These are phyloP conservation scores for Epicampocera succincta DNA, from an alignment of 2,888 invertebrate species.

Conservation along the genomic window DNA sequence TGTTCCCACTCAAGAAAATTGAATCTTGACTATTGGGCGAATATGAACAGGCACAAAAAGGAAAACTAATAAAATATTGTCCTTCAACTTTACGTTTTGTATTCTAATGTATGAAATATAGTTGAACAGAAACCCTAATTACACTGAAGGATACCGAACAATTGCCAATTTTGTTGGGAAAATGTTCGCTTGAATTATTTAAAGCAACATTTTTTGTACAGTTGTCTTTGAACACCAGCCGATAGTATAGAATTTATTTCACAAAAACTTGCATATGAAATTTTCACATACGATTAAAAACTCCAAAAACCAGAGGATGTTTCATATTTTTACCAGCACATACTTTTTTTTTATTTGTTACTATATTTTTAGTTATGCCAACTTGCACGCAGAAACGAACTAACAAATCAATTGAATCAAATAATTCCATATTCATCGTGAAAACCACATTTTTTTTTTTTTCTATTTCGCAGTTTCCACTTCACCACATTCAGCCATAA, in stretches of 20 bases:
- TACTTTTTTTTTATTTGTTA: constrained; percentile 8
- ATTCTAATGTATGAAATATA: no score
- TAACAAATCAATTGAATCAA: constrained; percentile 63
- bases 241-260: background rate
- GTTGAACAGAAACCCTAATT: no score
- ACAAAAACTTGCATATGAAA: background rate
- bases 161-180: no score
- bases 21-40: no score
- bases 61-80: no score
- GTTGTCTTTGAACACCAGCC: no score
- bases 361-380: constrained; percentile 32
- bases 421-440: constrained; percentile 51
- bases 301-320: constrained; percentile 30
- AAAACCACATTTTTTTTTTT: constrained; percentile 1
- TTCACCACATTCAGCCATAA: constrained; percentile 18
- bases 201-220: no score
- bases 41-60: no score
- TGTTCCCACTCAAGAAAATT: no score
- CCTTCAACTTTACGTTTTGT: no score
- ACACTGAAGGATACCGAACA: no score
- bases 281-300: constrained; percentile 9
- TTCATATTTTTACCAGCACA: constrained; percentile 12
- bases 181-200: no score
- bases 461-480: constrained; percentile 7
- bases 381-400: constrained; percentile 43